Conservation (phyloP, 2,113 vertebrate genomes). For the Misgurnus mizolepis region DNA sequence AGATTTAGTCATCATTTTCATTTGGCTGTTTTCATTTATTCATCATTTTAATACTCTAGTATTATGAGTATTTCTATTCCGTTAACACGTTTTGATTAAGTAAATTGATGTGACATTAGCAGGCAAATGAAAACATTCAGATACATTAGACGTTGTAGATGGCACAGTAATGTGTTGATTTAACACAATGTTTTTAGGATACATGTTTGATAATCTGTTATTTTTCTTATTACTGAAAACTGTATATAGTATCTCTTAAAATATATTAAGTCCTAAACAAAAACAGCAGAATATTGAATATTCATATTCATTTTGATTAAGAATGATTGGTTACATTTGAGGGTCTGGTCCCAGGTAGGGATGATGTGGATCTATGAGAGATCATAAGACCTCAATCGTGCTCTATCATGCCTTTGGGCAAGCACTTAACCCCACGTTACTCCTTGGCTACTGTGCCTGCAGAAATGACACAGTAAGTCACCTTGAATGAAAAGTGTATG, state of each 20-base stretch:
- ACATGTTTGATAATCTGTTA: background rate
- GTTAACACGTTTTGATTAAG: background rate
- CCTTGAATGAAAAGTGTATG: slow-evolving; percentile 1
- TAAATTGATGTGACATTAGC: slow-evolving; percentile 15
- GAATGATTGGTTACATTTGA: background rate
- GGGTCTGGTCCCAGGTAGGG: background rate
- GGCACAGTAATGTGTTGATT: background rate
- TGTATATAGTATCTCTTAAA: too few species aligned
- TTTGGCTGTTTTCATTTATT: background rate
- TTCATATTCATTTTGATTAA: background rate
- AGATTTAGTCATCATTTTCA: background rate
- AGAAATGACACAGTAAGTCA: slow-evolving; percentile 18
- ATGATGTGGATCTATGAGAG: background rate
- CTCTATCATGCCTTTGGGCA: background rate
- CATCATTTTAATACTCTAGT: background rate
- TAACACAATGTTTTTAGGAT: background rate
- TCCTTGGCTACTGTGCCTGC: background rate
- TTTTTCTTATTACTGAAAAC: background rate
- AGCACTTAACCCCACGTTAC: slow-evolving; percentile 2
- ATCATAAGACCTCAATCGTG: background rate
- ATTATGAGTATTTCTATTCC: slow-evolving; percentile 11
- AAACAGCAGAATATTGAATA: background rate
- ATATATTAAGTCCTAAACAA: background rate
- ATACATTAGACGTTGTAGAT: background rate
- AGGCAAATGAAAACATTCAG: background rate